These are phyloP conservation scores for Gasteruption jaculator DNA, from an alignment of 2,888 invertebrate genomes.

Conservation along the genomic window DNA sequence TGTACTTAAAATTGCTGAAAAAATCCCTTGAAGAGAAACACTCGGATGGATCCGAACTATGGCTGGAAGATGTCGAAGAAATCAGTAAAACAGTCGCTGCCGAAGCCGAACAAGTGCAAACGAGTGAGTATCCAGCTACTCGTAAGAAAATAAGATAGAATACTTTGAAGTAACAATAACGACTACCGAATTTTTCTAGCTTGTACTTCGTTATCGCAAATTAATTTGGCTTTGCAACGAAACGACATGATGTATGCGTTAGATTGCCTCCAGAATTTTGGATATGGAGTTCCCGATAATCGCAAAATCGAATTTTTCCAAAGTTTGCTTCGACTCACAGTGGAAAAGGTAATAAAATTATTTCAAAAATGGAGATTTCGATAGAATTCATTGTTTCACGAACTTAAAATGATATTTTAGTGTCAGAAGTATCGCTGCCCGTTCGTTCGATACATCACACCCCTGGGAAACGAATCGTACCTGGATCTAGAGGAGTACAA, in stretches of 20 bases:
- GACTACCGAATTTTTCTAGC: constrained; percentile 34
- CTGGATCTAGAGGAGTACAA: constrained; percentile 35
- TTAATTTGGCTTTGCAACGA: constrained; percentile 36
- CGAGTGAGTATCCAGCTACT: constrained; percentile 38
- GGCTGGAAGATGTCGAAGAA: constrained; percentile 59
- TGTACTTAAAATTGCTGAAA: constrained; percentile 57
- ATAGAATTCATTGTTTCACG: not conserved
- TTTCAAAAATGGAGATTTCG: not conserved
- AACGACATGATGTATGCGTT: constrained; percentile 31
- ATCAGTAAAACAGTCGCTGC: constrained; percentile 51
- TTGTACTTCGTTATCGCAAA: constrained; percentile 31
- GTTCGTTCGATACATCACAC: constrained; percentile 35
- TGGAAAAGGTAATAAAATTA: constrained; percentile 26
- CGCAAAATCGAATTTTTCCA: constrained; percentile 31
- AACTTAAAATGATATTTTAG: constrained; percentile 20
- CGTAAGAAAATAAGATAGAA: not conserved
- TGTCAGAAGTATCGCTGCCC: constrained; percentile 29
- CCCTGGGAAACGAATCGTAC: constrained; percentile 34
- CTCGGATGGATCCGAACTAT: constrained; percentile 56
- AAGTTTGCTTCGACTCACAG: constrained; percentile 27
- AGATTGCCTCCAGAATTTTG: constrained; percentile 31
- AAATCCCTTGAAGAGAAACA: constrained; percentile 53
- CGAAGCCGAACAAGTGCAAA: constrained; percentile 55
- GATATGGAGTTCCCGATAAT: constrained; percentile 28
- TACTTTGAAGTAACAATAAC: not conserved